phyloP scores from a whole-genome alignment of 2,113 vertebrate genomes.

The Gobio gobio region DNA sequence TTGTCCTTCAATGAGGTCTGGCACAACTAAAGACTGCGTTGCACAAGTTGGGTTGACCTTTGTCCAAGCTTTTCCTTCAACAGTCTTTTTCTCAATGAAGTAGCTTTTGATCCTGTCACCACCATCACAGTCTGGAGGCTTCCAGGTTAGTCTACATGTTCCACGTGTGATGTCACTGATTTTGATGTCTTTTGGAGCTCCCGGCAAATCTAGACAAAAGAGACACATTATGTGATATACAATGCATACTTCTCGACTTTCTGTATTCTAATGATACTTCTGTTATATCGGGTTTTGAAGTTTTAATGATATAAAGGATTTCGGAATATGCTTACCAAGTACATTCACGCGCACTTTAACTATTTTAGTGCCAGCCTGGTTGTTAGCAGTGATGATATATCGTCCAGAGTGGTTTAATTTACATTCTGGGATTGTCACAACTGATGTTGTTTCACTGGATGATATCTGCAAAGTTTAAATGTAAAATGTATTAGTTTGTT shows the following conservation, averaged over 20 bases:
- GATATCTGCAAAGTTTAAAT: slow-evolving; percentile 75
- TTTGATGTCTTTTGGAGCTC: slow-evolving; percentile 91
- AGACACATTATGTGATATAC: neutral
- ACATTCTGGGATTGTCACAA: slow-evolving; percentile 83
- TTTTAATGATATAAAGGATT: neutral
- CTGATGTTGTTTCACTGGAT: slow-evolving; percentile 84
- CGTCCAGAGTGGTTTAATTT: slow-evolving; percentile 89
- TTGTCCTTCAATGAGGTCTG: slow-evolving; percentile 88
- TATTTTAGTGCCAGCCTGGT: slow-evolving; percentile 91
- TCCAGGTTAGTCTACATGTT: slow-evolving; percentile 94
- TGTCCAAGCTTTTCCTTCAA: slow-evolving; percentile 94
- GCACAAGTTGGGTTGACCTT: slow-evolving; percentile 91
- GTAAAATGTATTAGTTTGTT: neutral
- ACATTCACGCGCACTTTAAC: slow-evolving; percentile 88
- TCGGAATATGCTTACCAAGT: slow-evolving; percentile 79
- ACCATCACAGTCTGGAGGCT: slow-evolving; percentile 91
- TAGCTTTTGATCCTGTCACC: slow-evolving; percentile 96
- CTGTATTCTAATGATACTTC: neutral
- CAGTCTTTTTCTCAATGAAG: slow-evolving; percentile 92
- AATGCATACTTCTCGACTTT: neutral
- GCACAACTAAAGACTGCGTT: slow-evolving; percentile 86
- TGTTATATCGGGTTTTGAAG: neutral
- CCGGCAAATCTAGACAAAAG: slow-evolving; percentile 84
- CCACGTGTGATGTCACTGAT: slow-evolving; percentile 92
- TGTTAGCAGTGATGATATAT: slow-evolving; percentile 93